A percentile compares a stretch with the other conserved stretches of the same genome.
Evolutionary conservation across 2,797 vertebrate genomes (phyloP).

Genomic region (Hyperoplus immaculatus): DNA sequence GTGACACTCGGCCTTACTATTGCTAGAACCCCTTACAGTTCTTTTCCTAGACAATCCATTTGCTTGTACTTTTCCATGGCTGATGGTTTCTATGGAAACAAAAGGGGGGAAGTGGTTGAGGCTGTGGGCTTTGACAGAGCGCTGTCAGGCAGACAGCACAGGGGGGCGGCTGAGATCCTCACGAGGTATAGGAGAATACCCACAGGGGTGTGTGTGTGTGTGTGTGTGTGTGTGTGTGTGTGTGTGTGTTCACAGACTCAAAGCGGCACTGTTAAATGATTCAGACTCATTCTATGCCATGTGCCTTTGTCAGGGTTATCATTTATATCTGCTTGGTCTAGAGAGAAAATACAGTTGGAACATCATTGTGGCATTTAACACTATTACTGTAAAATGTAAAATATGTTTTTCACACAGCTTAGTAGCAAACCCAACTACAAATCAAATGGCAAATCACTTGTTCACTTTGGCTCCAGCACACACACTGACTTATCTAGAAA

Average conservation of each 20-base stretch:
- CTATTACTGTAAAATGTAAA: not conserved
- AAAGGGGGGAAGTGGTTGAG: slow-evolving; percentile 45
- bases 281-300: slow-evolving; percentile 15
- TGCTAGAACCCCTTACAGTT: slow-evolving; percentile 9
- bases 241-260: slow-evolving; percentile 8
- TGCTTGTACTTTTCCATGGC: slow-evolving; percentile 70
- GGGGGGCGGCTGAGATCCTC: slow-evolving; percentile 47
- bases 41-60: slow-evolving; percentile 50
- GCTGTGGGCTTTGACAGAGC: slow-evolving; percentile 64
- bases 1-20: not conserved
- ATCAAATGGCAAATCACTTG: not conserved
- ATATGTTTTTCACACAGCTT: not conserved
- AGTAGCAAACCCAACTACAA: not conserved
- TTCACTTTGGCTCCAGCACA: not conserved
- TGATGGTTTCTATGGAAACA: slow-evolving; percentile 74
- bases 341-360: not conserved
- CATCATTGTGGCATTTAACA: not conserved
- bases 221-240: no score
- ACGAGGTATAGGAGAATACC: slow-evolving; percentile 46
- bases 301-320: not conserved
- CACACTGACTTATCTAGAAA: not conserved
- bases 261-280: slow-evolving; percentile 3
- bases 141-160: slow-evolving; percentile 59
- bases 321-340: not conserved
- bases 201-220: slow-evolving; percentile 4